These are phyloP conservation scores for Phenganax marumi DNA, from an alignment of 92 coral and sea anemone genomes.

Conservation along the genomic window DNA sequence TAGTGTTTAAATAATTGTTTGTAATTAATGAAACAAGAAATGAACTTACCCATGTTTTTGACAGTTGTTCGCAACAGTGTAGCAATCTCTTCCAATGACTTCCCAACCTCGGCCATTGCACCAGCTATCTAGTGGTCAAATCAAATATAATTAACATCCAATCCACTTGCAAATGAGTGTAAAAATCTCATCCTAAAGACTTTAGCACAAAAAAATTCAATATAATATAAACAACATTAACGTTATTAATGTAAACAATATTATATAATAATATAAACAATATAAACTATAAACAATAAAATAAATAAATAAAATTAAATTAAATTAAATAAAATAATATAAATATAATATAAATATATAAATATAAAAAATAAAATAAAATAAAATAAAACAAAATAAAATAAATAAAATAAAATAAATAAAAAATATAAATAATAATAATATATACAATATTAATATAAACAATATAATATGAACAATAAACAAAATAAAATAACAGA, in stretches of 20 bases:
- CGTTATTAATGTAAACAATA: too few relatives aligned
- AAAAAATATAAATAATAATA: too few relatives aligned
- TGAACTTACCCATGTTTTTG: slow-evolving; percentile 74
- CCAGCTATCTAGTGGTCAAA: slow-evolving; percentile 74
- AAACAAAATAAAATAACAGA: background rate
- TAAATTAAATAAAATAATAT: too few relatives aligned
- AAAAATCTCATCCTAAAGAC: too few relatives aligned
- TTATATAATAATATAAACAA: too few relatives aligned
- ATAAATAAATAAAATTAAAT: too few relatives aligned
- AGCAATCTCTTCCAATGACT: slow-evolving; percentile 72
- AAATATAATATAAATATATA: background rate
- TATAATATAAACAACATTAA: too few relatives aligned
- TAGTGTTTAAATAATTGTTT: background rate
- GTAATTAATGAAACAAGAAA: background rate
- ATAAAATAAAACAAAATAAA: too few relatives aligned
- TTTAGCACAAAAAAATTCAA: too few relatives aligned
- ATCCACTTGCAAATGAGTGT: background rate
- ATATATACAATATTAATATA: background rate
- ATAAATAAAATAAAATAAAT: too few relatives aligned
- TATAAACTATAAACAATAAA: too few relatives aligned
- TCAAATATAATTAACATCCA: background rate
- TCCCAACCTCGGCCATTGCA: slow-evolving; percentile 89
- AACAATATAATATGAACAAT: background rate
- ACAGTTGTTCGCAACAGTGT: slow-evolving; percentile 65
- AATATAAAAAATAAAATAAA: background rate